Evolutionary conservation across 2,888 invertebrate species (phyloP).

Genomic region (Chymomyza fuscimana): DNA sequence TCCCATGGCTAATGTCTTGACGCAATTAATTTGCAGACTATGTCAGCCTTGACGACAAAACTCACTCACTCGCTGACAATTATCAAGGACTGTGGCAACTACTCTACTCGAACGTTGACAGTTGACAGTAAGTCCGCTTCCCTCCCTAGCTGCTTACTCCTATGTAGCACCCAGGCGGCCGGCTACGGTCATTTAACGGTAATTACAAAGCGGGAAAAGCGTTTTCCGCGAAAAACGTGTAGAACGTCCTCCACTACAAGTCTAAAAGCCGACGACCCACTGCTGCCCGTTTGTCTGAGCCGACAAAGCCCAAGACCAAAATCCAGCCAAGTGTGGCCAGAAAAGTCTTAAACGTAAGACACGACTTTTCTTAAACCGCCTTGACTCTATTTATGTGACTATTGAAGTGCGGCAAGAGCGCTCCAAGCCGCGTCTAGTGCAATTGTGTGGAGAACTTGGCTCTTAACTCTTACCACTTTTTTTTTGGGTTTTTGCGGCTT

Average conservation of each 20-base stretch:
- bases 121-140: not conserved
- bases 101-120: not conserved
- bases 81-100: conserved; percentile 62
- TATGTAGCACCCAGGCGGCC: conserved; percentile 13
- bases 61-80: conserved; percentile 56
- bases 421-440: not conserved
- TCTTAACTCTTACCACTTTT: conserved; percentile 19
- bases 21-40: conserved; percentile 69
- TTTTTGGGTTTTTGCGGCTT: conserved; percentile 58
- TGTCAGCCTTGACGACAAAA: not conserved
- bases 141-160: too few species aligned
- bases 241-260: not conserved
- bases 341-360: not conserved
- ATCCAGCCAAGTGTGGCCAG: conserved; percentile 49
- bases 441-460: conserved; percentile 16
- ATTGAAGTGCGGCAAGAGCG: conserved; percentile 61
- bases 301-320: conserved; percentile 55
- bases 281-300: conserved; percentile 47
- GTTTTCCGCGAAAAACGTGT: conserved; percentile 55
- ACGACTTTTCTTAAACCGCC: conserved; percentile 11
- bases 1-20: conserved; percentile 18
- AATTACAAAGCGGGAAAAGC: conserved; percentile 59
- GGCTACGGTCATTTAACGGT: conserved; percentile 66
- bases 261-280: not conserved
- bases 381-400: conserved; percentile 70